Base-by-base conservation (phyloP, 2,113 vertebrate species). In the Platysternon megacephalum region DNA sequence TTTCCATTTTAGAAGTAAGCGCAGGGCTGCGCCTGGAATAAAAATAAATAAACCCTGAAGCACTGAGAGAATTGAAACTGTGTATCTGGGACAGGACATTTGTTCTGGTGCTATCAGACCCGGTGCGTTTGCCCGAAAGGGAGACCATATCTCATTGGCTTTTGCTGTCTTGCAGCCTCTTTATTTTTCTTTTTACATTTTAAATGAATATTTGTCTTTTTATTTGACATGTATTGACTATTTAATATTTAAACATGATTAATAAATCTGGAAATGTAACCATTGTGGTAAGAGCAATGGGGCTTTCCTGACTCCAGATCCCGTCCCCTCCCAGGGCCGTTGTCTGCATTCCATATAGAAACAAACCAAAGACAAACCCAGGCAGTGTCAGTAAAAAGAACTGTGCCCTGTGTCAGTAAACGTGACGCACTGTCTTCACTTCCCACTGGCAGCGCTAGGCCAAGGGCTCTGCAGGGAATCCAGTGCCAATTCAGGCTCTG, bases 41-140 rank as follows among this genome's bases (percentile, higher is more conserved):
- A 53, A 61, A 78, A 88, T 92, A 91, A 96, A 97, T 94, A 98
- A 94, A 91, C 95, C 68, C 78, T 85, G n/a, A 97, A 94, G 44
- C 95, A 68, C 58, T 2, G 94, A 80, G 72, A 94, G 85, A 97
- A 82, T 93, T 96, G 96, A 95, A 98, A 92, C 83, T 89, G n/a
- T 39, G 39, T 90, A 91, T 91, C 84, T 74, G 94, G 88, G 88
- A 44, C 51, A 61, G 88, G 83, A 79, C 90, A 78, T 93, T 93
- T 95, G 32, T 94, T 95, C 93, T 96, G 68, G 4, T 82, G 11
- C 80, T 89, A 2, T 85, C 28, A 55, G 32, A 17, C 46, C 29
- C 76, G 53, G n/a, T 58, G 58, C 6, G 3, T 1, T 87, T 29
- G 13, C 9, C 29, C 79, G 32, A 79, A 32, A n/a, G 42, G 7